These are phyloP conservation scores for Caradrina kadenii DNA, from an alignment of 2,888 invertebrate species.

Conservation along the genomic window DNA sequence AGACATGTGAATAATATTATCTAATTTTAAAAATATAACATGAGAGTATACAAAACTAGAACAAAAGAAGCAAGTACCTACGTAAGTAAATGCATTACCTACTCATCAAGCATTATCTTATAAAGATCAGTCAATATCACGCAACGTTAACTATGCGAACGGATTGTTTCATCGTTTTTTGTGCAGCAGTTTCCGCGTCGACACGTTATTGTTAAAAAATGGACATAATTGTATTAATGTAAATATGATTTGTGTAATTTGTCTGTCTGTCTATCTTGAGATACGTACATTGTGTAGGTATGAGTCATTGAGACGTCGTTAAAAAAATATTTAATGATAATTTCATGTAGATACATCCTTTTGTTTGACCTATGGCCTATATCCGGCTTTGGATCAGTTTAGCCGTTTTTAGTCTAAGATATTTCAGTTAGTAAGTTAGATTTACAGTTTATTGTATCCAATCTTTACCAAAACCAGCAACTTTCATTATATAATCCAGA, in stretches of 20 bases:
- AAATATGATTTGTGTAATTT: slow-evolving; percentile 51
- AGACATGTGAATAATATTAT: slow-evolving; percentile 7
- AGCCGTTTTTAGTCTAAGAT: not conserved
- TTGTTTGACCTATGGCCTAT: slow-evolving; percentile 11
- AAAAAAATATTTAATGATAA: slow-evolving; percentile 20
- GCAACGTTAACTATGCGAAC: slow-evolving; percentile 60
- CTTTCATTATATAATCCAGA: too few species aligned
- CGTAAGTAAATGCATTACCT: slow-evolving; percentile 47
- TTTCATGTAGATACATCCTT: not conserved
- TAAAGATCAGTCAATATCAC: slow-evolving; percentile 60
- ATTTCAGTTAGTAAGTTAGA: too few species aligned
- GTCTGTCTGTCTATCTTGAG: slow-evolving; percentile 30
- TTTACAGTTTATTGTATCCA: too few species aligned
- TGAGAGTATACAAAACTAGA: slow-evolving; percentile 21
- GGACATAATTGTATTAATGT: slow-evolving; percentile 46
- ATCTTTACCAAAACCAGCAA: too few species aligned
- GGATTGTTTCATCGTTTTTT: slow-evolving; percentile 64
- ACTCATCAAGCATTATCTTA: slow-evolving; percentile 50
- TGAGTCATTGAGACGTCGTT: not conserved
- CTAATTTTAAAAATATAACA: slow-evolving; percentile 16
- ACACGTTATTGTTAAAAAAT: slow-evolving; percentile 59
- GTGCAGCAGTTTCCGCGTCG: slow-evolving; percentile 61
- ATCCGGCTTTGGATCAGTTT: slow-evolving; percentile 13
- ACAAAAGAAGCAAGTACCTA: slow-evolving; percentile 38
- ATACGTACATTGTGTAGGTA: not conserved